Evolutionary conservation across 2,797 vertebrate species (phyloP).

Genomic region (Acanthornis magna): DNA sequence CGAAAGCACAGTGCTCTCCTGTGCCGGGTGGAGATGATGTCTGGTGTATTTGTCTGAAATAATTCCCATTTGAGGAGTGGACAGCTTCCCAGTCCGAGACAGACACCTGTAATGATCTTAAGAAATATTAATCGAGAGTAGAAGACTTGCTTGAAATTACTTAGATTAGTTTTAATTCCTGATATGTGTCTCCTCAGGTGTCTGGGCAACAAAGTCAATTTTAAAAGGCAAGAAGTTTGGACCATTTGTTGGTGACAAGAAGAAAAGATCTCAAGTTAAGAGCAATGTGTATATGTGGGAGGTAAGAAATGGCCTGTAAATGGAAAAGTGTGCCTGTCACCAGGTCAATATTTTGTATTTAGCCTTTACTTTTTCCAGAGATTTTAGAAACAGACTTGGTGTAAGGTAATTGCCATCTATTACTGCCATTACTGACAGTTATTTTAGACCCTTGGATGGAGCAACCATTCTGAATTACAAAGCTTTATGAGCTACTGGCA

Average conservation of each 20-base stretch:
- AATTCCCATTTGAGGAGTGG: neutral
- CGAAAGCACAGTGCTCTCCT: neutral
- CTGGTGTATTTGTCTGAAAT: neutral
- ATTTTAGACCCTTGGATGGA: neutral
- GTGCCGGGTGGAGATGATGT: neutral
- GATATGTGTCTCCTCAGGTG: constrained; percentile 76
- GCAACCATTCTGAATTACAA: neutral
- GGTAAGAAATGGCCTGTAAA: constrained; percentile 74
- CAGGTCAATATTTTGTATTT: neutral
- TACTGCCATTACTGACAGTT: neutral
- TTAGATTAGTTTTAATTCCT: neutral
- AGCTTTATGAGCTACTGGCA: neutral
- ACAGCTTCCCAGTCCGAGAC: neutral
- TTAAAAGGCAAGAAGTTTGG: constrained; percentile 92
- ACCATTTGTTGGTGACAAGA: constrained; percentile 91
- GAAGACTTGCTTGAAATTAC: neutral
- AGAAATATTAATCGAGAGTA: neutral
- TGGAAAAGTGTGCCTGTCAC: neutral
- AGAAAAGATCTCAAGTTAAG: constrained; percentile 92
- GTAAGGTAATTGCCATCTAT: neutral
- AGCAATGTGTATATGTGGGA: constrained; percentile 98
- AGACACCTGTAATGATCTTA: neutral
- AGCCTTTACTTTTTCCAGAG: neutral
- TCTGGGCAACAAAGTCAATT: constrained; percentile 88
- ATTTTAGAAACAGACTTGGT: neutral